phyloP scores from a whole-genome alignment of 2,797 vertebrate species.

The Cirrhinus mrigala region DNA sequence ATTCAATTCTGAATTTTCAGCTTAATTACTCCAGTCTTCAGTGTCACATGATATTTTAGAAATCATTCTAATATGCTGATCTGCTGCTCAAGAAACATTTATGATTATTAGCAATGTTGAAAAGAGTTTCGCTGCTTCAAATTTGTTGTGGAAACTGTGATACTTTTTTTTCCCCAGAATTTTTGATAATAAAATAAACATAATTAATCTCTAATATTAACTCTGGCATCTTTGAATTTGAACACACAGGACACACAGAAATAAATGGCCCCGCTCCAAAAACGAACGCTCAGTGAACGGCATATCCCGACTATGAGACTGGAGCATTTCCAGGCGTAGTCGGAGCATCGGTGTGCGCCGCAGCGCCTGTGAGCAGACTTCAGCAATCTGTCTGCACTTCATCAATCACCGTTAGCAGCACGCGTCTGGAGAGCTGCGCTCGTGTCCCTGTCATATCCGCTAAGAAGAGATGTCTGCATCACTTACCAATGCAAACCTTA shows the following conservation, averaged over 20 bases:
- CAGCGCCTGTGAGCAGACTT: slow-evolving; percentile 18
- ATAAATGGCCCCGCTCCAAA: slow-evolving; percentile 3
- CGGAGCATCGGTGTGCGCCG: slow-evolving; percentile 11
- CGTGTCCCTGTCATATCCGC: slow-evolving; percentile 29
- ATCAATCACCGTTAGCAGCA: slow-evolving; percentile 37
- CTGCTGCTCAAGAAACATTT: neutral
- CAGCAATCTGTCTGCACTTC: slow-evolving; percentile 36
- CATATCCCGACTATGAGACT: neutral
- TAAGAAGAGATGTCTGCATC: slow-evolving; percentile 28
- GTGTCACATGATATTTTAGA: neutral
- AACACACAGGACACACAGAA: neutral
- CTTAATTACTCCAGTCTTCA: neutral
- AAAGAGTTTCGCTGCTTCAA: neutral
- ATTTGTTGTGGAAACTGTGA: neutral
- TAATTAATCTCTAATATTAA: neutral
- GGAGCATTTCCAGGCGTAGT: slow-evolving; percentile 10
- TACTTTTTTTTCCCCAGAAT: neutral
- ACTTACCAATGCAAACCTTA: slow-evolving; percentile 27
- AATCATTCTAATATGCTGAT: neutral
- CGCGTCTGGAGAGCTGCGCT: slow-evolving; percentile 7
- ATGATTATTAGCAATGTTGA: neutral
- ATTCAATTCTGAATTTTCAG: too few species aligned
- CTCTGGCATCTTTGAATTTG: neutral
- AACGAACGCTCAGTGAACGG: neutral
- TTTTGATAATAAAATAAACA: neutral